Conservation (phyloP, 2,113 vertebrate species). For the Phaetusa simplex region DNA sequence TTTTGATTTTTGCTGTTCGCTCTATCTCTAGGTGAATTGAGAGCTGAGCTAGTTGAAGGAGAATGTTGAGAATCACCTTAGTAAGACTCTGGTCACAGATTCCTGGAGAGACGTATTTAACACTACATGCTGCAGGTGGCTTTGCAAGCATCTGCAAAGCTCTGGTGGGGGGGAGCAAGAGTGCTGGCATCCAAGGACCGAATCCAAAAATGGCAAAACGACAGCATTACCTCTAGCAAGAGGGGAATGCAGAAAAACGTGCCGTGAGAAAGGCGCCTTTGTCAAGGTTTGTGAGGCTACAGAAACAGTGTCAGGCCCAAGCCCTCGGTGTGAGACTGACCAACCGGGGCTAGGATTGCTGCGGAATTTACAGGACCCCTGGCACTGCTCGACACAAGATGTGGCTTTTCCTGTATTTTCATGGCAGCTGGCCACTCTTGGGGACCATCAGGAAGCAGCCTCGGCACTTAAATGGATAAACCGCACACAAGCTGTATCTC, state of each 20-base stretch:
- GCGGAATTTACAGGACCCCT: not conserved
- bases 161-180: not conserved
- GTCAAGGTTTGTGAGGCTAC: not conserved
- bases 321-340: not conserved
- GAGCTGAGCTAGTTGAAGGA: not conserved
- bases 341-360: not conserved
- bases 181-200: not conserved
- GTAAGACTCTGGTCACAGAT: not conserved
- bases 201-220: not conserved
- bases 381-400: not conserved
- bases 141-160: not conserved
- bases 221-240: not conserved
- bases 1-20: not conserved
- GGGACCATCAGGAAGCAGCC: not conserved
- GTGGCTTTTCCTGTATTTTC: not conserved
- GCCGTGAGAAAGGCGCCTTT: not conserved
- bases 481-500: not conserved
- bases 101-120: not conserved
- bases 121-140: not conserved
- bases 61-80: not conserved
- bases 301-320: accelerated
- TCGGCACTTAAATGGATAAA: not conserved
- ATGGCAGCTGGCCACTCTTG: not conserved
- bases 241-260: not conserved
- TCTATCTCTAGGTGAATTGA: not conserved